Base-by-base conservation (phyloP, 64 coral and sea anemone genomes). In the Acropora tenuis region DNA sequence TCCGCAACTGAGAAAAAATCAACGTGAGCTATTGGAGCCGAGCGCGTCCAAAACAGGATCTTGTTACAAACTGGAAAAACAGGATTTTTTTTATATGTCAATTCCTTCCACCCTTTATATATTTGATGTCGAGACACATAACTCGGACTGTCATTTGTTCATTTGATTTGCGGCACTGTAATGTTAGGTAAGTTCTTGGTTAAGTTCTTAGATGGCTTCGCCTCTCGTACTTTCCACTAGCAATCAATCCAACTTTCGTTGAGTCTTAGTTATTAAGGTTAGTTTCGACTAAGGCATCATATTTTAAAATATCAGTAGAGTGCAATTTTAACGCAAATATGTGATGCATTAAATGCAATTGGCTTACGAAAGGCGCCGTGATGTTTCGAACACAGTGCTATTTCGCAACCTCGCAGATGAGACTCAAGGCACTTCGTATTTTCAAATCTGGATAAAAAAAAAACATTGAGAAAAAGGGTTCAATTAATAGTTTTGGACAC, bases 401-500 rank as follows among this genome's bases (percentile, higher is more conserved):
- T 45, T 6, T 30, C 43, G 8, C 40, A 55, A 7, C 52, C 3
- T 55, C 10, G 6, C 13, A 45, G 72, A 46, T 12, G 52, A 7
- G 52, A 55, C 10, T 7, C 52, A 55, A 55, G 52, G 30, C 30
- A 30, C 61, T 15, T n/a, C 3, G 11, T 20, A 48, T 49, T n/a
- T 20, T 18, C 7, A 69, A n/a, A 43, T 11, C 18, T 84, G 6
- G 13, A 66, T 71, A 17, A 69, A 47, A 48, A 47, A 48, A 71
- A 19, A 30, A 19, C 45, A 49, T 4, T 12, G 3, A 18, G 18
- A n/a, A 78, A 49, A 78, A 55, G 6, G 5, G 2, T 76, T 15
- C 15, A 48, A 46, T 84, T 72, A 49, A 46, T 71, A 85, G 61
- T 71, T 46, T 13, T 11, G n/a, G 68, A 85, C 16, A 85, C 82